Evolutionary conservation across 2,113 vertebrate species (phyloP), one percentile per base, ranked within the genome.

Genomic region (Hypomesus transpacificus): DNA sequence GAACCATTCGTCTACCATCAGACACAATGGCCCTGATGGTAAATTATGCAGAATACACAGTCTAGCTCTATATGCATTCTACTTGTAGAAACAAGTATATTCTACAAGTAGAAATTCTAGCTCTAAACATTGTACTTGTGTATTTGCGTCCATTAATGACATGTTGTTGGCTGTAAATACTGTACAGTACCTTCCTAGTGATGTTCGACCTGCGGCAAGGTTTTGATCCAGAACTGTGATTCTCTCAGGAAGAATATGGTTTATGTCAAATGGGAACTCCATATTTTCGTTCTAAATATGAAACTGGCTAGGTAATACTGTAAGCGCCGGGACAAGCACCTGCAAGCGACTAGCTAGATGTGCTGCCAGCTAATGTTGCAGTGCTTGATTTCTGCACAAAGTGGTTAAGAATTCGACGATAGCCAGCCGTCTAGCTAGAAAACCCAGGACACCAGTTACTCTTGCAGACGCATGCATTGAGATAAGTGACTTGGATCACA

Each of bases 201-300:
- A 78, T 79, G 71, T 85, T 26, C 78, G 84, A 68, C 80, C 84
- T 28, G 83, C 79, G 67, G 67, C 73, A 52, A 93, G 74, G 73
- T 59, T 87, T 1, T 91, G 87, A 80, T 93, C 92, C 84, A 93
- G 71, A 18, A 91, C 22, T 5, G 91, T 84, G 71, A 93, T 80
- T 54, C 86, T 87, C 59, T 92, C 91, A 0, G 85, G 69, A 63
- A 93, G 91, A 17, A 92, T 67, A 3, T 79, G 85, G 73, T 91
- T 90, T 11, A 93, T 74, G 66, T 91, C 88, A 81, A 90, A 91
- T 24, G 85, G 78, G 77, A 91, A 92, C 68, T 92, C 91, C 92
- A 93, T 86, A 22, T 1, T 52, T 11, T 4, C 74, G 2, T 28
- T 20, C 21, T 70, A 60, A 20, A 54, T 3, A 28, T 39, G 39